A percentile compares a stretch with the other conserved stretches of the same genome.
These are phyloP conservation scores for Apocrypta bakeri DNA, from an alignment of 1,140 invertebrate genomes.

Conservation along the genomic window DNA sequence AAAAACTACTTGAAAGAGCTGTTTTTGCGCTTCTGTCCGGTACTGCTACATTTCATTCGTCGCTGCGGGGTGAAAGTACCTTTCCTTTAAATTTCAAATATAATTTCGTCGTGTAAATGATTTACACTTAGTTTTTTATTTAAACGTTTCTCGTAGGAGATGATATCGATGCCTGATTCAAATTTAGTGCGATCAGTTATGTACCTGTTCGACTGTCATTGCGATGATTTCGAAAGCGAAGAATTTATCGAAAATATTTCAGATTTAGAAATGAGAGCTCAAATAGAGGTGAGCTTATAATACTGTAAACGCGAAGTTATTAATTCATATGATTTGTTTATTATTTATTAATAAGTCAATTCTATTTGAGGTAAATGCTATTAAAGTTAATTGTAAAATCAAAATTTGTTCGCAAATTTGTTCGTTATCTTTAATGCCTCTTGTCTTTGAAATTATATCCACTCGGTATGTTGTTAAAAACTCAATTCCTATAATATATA, in stretches of 20 bases:
- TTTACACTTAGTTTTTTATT: background rate
- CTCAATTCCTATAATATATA: no score
- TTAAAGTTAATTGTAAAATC: no score
- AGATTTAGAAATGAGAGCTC: slow-evolving; percentile 85
- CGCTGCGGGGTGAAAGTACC: slow-evolving; percentile 79
- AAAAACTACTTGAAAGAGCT: slow-evolving; percentile 80
- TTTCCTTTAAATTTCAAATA: background rate
- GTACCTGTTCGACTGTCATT: slow-evolving; percentile 91
- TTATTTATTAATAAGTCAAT: no score
- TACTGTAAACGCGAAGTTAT: no score
- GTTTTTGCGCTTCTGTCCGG: slow-evolving; percentile 86
- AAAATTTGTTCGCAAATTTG: no score
- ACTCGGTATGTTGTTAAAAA: no score
- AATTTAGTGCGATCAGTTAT: slow-evolving; percentile 89
- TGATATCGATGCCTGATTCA: slow-evolving; percentile 88
- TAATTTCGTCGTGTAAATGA: background rate
- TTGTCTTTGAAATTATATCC: no score
- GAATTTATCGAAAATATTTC: slow-evolving; percentile 82
- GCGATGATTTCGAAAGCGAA: slow-evolving; percentile 91
- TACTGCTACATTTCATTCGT: slow-evolving; percentile 82
- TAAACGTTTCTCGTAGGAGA: no score
- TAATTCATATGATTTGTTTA: no score
- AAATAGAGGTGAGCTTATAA: slow-evolving; percentile 87
- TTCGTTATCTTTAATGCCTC: no score
- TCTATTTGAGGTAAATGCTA: no score